Base-by-base conservation (phyloP, 2,113 vertebrate species). In the Psephotus haematonotus region DNA sequence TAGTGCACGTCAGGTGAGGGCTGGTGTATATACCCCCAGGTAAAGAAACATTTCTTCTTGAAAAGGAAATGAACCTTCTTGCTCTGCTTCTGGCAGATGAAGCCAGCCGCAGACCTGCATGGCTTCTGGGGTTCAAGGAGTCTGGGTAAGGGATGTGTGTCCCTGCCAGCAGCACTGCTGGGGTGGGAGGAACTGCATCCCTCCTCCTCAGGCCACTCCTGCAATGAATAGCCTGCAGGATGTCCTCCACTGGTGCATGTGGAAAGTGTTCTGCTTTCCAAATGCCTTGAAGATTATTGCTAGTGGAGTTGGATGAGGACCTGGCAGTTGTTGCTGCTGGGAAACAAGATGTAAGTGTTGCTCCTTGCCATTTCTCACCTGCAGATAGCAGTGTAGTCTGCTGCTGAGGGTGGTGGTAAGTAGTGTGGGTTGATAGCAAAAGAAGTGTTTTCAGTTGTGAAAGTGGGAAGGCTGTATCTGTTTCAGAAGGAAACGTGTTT, bases 381-480 rank as follows among this genome's bases (percentile, higher is more conserved):
- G 1, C 1, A 15, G 18, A 15, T 12, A 10, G 1, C 43, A 71
- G 18, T 7, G 2, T n/a, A 19, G 50, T 67, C 44, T 33, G 14
- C 49, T 62, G 25, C 68, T 47, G 28, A 37, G 6, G 6, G 8
- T 11, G 10, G 6, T 50, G 25, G 39, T 69, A 50, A 82, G 62
- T 17, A 2, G 41, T 15, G 1, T 69, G 57, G 13, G 9, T 83
- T 4, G 2, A 24, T 83, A 39, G 60, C 90, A n/a, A 0, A 15
- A 88, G 68, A 22, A 94, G 62, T 63, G 13, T 63, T 92, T 96
- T 60, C 77, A 79, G 62, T 41, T 88, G 23, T 35, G 52, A 33
- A 86, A 65, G 44, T 29, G 63, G 17, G 59, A 83, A 50, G 53
- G 27, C 43, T 88, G 68, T 27, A 52, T 84, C 12, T 33, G 17